phyloP scores from a whole-genome alignment of 1,140 invertebrate species.

The Panagrolaimus sp. region DNA sequence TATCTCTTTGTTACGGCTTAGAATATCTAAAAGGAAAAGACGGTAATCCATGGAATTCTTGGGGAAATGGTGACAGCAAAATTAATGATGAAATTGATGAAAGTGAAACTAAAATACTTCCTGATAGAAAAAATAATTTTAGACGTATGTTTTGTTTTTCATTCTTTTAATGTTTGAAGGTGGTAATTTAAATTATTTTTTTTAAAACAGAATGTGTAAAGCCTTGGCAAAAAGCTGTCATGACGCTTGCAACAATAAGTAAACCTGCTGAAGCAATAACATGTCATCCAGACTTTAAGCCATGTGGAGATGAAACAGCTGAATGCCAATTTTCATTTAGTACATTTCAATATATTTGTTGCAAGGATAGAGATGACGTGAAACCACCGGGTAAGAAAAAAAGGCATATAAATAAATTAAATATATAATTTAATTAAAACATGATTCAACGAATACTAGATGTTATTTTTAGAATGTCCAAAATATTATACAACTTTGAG shows the following conservation, averaged over 20 bases:
- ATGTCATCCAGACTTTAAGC: slow-evolving; percentile 20
- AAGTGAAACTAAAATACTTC: neutral
- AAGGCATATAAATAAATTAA: too few relatives aligned
- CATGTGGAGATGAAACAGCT: slow-evolving; percentile 14
- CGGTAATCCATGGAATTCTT: slow-evolving; percentile 11
- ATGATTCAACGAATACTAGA: too few relatives aligned
- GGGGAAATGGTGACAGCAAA: slow-evolving; percentile 8
- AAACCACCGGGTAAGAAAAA: slow-evolving; percentile 4
- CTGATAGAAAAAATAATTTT: neutral
- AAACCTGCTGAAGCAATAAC: slow-evolving; percentile 9
- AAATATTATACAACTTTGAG: slow-evolving; percentile 20
- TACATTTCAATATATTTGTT: slow-evolving; percentile 22
- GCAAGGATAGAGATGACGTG: slow-evolving; percentile 18
- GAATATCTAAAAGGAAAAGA: neutral
- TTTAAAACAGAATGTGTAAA: slow-evolving; percentile 20
- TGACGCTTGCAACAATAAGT: slow-evolving; percentile 17
- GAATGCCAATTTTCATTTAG: slow-evolving; percentile 26
- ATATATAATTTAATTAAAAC: too few relatives aligned
- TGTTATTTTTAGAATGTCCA: slow-evolving; percentile 16
- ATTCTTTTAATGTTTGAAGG: neutral
- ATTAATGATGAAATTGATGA: neutral
- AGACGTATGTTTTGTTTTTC: slow-evolving; percentile 12
- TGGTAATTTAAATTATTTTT: neutral
- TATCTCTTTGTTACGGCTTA: neutral
- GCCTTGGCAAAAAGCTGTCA: slow-evolving; percentile 18